A percentile compares a stretch with the other conserved stretches of the same genome.
phyloP scores from a whole-genome alignment of 2,113 vertebrate genomes.

The Aspidoscelis tigris region DNA sequence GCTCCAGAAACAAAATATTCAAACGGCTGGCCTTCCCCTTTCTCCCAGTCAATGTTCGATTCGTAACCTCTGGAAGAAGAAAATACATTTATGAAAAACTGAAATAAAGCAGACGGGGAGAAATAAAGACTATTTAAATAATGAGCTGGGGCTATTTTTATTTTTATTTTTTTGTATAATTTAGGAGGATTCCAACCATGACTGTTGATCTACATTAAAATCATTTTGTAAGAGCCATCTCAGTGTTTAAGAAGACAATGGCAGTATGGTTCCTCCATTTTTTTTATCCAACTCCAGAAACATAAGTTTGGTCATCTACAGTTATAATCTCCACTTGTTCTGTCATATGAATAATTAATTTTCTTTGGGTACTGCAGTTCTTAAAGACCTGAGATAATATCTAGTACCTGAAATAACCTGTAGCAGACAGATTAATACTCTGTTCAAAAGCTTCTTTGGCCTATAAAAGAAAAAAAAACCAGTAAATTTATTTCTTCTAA shows the following conservation, averaged over 20 bases:
- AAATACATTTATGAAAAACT: slow-evolving; percentile 8
- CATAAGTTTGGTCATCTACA: slow-evolving; percentile 2
- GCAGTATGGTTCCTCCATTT: not conserved
- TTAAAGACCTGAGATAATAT: slow-evolving; percentile 4
- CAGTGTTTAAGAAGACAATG: not conserved
- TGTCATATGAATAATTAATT: not conserved
- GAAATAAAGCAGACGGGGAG: slow-evolving; percentile 12
- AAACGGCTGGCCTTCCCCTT: slow-evolving; percentile 82
- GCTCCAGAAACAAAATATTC: slow-evolving; percentile 83
- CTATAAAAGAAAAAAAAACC: slow-evolving; percentile 66
- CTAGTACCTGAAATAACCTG: slow-evolving; percentile 88
- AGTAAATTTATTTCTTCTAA: slow-evolving; percentile 36
- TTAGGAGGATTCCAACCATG: not conserved
- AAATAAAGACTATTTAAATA: slow-evolving; percentile 12
- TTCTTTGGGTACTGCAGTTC: slow-evolving; percentile 10
- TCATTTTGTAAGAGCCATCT: slow-evolving; percentile 1
- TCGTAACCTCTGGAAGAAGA: slow-evolving; percentile 79
- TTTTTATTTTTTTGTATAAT: not conserved
- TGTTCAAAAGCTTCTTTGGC: slow-evolving; percentile 79
- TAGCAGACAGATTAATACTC: slow-evolving; percentile 88
- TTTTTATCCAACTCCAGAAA: not conserved
- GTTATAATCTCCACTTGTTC: not conserved
- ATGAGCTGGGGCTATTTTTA: not conserved
- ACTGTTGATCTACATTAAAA: not conserved
- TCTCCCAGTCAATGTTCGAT: slow-evolving; percentile 85